phyloP scores from a whole-genome alignment of 2,113 vertebrate species.

The Sinocyclocheilus anshuiensis region DNA sequence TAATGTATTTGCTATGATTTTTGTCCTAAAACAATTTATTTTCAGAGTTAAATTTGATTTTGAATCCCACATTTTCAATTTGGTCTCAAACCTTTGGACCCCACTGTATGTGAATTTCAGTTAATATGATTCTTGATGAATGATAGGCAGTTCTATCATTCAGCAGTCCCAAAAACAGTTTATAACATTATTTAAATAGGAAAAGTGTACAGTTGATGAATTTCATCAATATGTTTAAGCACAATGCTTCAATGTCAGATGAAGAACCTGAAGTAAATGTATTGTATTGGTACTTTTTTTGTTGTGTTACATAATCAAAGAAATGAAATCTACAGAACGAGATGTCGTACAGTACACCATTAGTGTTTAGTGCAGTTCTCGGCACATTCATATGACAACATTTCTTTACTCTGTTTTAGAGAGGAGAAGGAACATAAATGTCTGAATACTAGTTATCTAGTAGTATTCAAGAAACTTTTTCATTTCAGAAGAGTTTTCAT shows the following conservation, averaged over 20 bases:
- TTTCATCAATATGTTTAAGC: not conserved
- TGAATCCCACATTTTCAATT: not conserved
- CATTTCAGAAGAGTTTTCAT: not conserved
- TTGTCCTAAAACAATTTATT: not conserved
- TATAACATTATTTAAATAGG: not conserved
- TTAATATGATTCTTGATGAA: not conserved
- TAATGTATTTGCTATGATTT: not conserved
- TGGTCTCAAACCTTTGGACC: not conserved
- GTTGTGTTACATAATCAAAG: not conserved
- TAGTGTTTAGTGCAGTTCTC: not conserved
- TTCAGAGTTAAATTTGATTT: not conserved
- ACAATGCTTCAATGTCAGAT: not conserved
- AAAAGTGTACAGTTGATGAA: not conserved
- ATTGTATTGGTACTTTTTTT: not conserved
- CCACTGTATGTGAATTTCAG: not conserved
- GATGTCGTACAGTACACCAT: not conserved
- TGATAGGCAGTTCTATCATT: no score
- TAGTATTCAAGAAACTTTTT: not conserved
- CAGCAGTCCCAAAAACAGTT: no score
- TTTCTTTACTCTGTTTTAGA: not conserved
- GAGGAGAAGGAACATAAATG: not conserved
- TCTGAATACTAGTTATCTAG: not conserved
- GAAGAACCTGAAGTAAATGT: not conserved
- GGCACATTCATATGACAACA: not conserved
- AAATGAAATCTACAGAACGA: not conserved